Conservation (phyloP, 2,113 vertebrate species). For the Nothoprocta pentlandii region DNA sequence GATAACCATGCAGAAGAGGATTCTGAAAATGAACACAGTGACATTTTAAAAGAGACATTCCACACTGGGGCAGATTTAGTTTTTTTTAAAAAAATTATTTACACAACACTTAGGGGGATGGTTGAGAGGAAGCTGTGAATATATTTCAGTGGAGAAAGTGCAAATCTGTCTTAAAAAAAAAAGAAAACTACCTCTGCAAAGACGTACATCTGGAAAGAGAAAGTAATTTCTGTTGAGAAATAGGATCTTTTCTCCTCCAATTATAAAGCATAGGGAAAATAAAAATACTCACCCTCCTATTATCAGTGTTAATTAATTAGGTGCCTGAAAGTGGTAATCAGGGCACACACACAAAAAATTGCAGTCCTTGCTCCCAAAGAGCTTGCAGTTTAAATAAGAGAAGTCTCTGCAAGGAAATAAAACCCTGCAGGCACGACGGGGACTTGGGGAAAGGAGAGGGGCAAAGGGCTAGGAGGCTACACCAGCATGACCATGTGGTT, state of each 20-base stretch:
- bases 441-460: background rate
- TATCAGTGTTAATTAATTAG: background rate
- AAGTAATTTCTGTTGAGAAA: constrained; percentile 12
- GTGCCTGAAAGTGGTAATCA: background rate
- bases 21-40: constrained; percentile 37
- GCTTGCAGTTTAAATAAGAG: background rate
- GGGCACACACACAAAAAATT: background rate
- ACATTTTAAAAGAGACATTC: constrained; percentile 53
- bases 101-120: background rate
- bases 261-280: background rate
- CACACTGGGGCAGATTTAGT: constrained; percentile 31
- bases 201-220: background rate
- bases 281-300: background rate
- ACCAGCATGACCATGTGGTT: background rate
- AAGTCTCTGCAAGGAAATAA: background rate
- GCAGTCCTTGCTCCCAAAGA: background rate
- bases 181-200: background rate
- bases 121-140: background rate
- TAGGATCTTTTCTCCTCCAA: background rate
- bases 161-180: background rate
- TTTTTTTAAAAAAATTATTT: background rate
- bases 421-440: background rate
- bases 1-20: constrained; percentile 62
- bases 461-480: background rate
- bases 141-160: background rate